Percentiles rank a stretch among this genome's conserved stretches.
phyloP scores from a whole-genome alignment of 2,888 invertebrate genomes.

The Tanaodytes sp. region DNA sequence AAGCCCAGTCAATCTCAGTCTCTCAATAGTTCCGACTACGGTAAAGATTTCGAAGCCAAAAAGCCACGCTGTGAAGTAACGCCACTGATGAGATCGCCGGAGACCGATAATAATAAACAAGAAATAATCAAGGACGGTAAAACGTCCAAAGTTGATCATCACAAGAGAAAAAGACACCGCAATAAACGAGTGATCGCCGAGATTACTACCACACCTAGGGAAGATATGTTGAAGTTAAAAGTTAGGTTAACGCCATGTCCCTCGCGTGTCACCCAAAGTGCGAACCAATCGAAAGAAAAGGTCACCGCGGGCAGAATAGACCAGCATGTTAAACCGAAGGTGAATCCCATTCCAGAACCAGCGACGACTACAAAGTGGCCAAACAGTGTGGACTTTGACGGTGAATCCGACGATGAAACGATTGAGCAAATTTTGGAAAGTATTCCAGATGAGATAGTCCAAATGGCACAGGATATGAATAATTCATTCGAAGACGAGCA shows the following conservation, averaged over 20 bases:
- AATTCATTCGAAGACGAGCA: constrained; percentile 25
- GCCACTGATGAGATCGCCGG: constrained; percentile 65
- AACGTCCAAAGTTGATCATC: constrained; percentile 62
- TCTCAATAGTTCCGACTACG: constrained; percentile 51
- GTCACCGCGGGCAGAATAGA: constrained; percentile 61
- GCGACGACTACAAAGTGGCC: constrained; percentile 32
- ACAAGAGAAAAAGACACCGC: constrained; percentile 64
- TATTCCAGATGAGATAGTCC: constrained; percentile 64
- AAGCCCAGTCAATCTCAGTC: constrained; percentile 52
- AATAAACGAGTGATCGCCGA: constrained; percentile 69
- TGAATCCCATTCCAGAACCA: constrained; percentile 49
- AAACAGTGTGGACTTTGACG: constrained; percentile 28
- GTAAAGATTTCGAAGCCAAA: constrained; percentile 62
- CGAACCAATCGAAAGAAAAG: constrained; percentile 63
- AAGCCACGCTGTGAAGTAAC: constrained; percentile 69
- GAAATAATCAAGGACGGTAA: constrained; percentile 56
- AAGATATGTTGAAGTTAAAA: constrained; percentile 66
- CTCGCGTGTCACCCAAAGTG: constrained; percentile 61
- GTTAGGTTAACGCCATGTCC: constrained; percentile 66
- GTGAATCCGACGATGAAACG: constrained; percentile 60
- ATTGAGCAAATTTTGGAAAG: constrained; percentile 66
- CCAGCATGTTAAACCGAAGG: constrained; percentile 62
- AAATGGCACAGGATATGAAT: constrained; percentile 61
- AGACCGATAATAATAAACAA: constrained; percentile 50
- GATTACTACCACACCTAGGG: constrained; percentile 67